Percentiles rank a stretch among this genome's conserved stretches.
Evolutionary conservation across 2,113 vertebrate genomes (phyloP).

Genomic region (Mustela nigripes): DNA sequence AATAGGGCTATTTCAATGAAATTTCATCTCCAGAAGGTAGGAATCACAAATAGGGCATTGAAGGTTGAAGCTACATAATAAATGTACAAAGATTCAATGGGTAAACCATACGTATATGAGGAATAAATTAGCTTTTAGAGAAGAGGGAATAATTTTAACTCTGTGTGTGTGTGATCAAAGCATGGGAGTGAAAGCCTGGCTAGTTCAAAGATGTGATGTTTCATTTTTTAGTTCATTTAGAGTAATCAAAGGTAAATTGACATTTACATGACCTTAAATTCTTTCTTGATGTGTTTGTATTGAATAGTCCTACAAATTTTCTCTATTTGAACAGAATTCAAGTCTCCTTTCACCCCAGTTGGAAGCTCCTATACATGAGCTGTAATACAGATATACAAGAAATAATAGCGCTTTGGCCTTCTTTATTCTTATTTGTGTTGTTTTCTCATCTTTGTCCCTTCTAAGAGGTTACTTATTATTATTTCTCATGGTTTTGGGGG

Average conservation of each 20-base stretch:
- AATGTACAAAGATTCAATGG: background rate
- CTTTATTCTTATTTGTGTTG: background rate
- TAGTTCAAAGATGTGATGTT: background rate
- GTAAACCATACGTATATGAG: background rate
- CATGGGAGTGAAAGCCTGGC: background rate
- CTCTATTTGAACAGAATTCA: background rate
- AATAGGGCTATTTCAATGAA: background rate
- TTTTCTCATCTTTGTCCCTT: slow-evolving; percentile 1
- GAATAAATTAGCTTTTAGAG: background rate
- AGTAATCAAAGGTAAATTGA: slow-evolving; percentile 11
- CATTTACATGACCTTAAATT: background rate
- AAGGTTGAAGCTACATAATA: background rate
- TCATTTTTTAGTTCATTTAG: slow-evolving; percentile 14
- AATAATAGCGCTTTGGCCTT: background rate
- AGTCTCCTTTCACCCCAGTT: background rate
- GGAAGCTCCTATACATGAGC: background rate
- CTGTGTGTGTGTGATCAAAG: background rate
- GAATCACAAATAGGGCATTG: background rate
- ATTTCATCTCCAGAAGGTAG: slow-evolving; percentile 41
- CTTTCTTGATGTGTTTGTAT: background rate
- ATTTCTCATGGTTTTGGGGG: background rate
- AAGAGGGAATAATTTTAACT: background rate
- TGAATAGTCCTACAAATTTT: background rate
- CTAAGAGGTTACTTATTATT: background rate
- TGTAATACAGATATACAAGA: background rate